Evolutionary conservation across 92 coral and sea anemone species (phyloP).

Genomic region (Actinostola sp.): DNA sequence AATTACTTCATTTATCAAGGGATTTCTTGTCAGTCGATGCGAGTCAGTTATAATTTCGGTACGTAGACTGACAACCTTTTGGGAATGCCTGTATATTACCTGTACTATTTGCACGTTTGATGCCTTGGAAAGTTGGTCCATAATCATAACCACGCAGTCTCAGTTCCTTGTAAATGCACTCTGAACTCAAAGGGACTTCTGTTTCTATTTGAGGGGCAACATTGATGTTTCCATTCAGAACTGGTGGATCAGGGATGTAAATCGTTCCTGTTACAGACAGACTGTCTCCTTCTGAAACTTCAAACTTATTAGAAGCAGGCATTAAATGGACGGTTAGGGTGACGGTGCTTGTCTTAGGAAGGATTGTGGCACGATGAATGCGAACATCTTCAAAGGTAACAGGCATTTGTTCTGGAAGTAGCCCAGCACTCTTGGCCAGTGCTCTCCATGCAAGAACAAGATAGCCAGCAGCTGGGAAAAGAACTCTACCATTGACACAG

Average conservation of each 20-base stretch:
- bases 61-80: not conserved
- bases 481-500: constrained; percentile 74
- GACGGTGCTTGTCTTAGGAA: constrained; percentile 75
- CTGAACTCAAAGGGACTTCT: constrained; percentile 72
- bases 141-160: constrained; percentile 83
- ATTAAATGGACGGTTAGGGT: constrained; percentile 75
- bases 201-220: constrained; percentile 49
- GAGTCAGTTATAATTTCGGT: no score
- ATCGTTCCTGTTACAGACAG: constrained; percentile 79
- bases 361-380: constrained; percentile 79
- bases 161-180: constrained; percentile 84
- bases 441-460: constrained; percentile 83
- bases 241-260: constrained; percentile 70
- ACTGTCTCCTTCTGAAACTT: constrained; percentile 81
- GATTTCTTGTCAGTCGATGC: no score
- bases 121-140: constrained; percentile 85
- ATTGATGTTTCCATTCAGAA: constrained; percentile 54
- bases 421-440: constrained; percentile 74
- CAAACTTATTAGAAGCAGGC: constrained; percentile 87
- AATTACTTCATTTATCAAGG: no score
- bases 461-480: constrained; percentile 85
- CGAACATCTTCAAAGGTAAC: constrained; percentile 80
- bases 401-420: constrained; percentile 81
- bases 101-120: constrained; percentile 76
- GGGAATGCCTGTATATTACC: constrained; percentile 18